Percentiles rank a stretch among this genome's conserved stretches.
Evolutionary conservation across 2,888 invertebrate genomes (phyloP).

Genomic region (Dione juno): DNA sequence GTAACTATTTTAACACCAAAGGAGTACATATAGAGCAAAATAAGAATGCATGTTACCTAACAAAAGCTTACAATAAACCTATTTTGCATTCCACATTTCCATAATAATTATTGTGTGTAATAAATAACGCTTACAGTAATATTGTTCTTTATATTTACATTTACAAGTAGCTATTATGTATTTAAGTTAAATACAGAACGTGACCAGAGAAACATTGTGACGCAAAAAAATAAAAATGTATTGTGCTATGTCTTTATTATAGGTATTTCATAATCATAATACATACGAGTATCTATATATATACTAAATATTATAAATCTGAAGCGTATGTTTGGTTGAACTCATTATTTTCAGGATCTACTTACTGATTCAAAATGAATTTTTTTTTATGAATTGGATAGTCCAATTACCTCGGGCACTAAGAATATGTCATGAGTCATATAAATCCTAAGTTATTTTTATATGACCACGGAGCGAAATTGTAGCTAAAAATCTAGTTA

Average conservation of each 20-base stretch:
- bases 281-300: background rate
- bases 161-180: constrained; percentile 9
- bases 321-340: too few relatives aligned
- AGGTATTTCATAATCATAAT: background rate
- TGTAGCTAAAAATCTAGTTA: too few relatives aligned
- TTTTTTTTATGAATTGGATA: too few relatives aligned
- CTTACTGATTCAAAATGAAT: too few relatives aligned
- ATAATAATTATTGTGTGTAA: constrained; percentile 19
- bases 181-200: constrained; percentile 15
- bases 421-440: too few relatives aligned
- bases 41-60: background rate
- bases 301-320: too few relatives aligned
- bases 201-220: constrained; percentile 20
- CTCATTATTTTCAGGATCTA: too few relatives aligned
- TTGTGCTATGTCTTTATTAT: background rate
- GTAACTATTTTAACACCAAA: background rate
- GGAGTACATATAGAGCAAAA: background rate
- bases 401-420: too few relatives aligned
- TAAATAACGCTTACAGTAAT: constrained; percentile 13
- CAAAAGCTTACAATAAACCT: constrained; percentile 8
- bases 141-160: constrained; percentile 12
- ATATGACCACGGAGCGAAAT: too few relatives aligned
- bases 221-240: constrained; percentile 4
- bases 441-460: too few relatives aligned
- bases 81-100: constrained; percentile 9